Percentiles rank a stretch among this genome's conserved stretches.
Conservation (phyloP, 2,113 vertebrate genomes). For the Paratilapia polleni region DNA sequence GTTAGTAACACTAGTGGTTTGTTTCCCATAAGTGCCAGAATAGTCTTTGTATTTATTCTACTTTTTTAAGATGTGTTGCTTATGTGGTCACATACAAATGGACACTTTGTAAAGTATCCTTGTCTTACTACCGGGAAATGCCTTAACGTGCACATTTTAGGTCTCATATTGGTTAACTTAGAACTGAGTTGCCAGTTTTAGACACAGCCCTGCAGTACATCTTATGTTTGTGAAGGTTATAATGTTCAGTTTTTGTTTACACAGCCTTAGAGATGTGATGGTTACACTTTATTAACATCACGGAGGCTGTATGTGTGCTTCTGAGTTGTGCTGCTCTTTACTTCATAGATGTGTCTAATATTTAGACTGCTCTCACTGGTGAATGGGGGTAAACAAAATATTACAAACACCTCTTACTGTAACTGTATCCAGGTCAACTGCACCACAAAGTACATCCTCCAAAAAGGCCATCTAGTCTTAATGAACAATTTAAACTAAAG, state of each 20-base stretch:
- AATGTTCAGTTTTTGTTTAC: constrained; percentile 1
- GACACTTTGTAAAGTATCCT: neutral
- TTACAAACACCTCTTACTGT: neutral
- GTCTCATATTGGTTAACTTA: neutral
- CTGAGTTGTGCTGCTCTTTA: neutral
- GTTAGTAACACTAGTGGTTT: constrained; percentile 6
- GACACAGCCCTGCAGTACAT: neutral
- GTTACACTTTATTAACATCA: neutral
- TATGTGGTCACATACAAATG: neutral
- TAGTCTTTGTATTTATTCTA: constrained; percentile 25
- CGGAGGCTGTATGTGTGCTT: neutral
- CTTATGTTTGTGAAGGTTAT: neutral
- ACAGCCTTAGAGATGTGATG: neutral
- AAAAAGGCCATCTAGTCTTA: neutral
- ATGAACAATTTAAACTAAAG: constrained; percentile 1
- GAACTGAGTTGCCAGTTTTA: neutral
- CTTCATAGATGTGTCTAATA: neutral
- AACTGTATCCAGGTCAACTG: neutral
- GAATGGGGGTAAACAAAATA: neutral
- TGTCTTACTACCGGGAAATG: neutral
- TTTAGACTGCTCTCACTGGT: neutral
- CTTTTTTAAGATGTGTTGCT: neutral
- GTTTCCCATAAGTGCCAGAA: neutral
- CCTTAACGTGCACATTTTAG: neutral
- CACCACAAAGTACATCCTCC: neutral